Percentiles rank a stretch among this genome's conserved stretches.
Conservation (phyloP, 2,888 invertebrate species). For the Melanotus villosus region DNA sequence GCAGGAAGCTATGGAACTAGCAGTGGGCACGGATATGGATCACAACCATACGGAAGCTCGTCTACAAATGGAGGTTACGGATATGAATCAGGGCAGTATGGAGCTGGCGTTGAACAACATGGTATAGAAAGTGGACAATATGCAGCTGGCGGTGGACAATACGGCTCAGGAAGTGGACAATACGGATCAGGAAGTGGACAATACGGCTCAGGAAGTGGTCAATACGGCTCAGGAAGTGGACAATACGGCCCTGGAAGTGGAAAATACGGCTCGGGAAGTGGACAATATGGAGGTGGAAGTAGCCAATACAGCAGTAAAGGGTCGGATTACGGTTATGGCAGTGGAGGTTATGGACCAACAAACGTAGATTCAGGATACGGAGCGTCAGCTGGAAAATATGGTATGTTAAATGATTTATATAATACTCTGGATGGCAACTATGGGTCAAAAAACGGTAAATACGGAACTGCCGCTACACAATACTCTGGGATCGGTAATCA, state of each 20-base stretch:
- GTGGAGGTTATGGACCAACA: background rate
- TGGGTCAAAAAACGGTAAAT: background rate
- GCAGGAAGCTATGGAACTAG: background rate
- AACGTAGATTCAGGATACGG: too few relatives aligned
- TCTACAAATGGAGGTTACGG: background rate
- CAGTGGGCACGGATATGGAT: background rate
- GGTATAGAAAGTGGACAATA: background rate
- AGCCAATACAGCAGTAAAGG: background rate
- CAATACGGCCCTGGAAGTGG: background rate
- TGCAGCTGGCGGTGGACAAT: background rate
- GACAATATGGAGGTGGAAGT: background rate
- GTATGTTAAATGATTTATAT: too few relatives aligned
- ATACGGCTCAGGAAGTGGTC: background rate
- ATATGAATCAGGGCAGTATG: background rate
- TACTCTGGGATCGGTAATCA: too few relatives aligned
- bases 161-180: background rate
- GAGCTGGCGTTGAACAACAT: background rate
- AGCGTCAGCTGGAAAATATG: too few relatives aligned
- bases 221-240: background rate
- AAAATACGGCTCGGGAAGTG: background rate
- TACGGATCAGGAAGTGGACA: background rate
- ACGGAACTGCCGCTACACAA: too few relatives aligned
- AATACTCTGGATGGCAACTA: too few relatives aligned
- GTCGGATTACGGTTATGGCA: background rate
- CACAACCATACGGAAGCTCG: background rate